Evolutionary conservation across 2,888 invertebrate species (phyloP), one percentile per base, ranked within the genome.

Genomic region (Protula sp.): DNA sequence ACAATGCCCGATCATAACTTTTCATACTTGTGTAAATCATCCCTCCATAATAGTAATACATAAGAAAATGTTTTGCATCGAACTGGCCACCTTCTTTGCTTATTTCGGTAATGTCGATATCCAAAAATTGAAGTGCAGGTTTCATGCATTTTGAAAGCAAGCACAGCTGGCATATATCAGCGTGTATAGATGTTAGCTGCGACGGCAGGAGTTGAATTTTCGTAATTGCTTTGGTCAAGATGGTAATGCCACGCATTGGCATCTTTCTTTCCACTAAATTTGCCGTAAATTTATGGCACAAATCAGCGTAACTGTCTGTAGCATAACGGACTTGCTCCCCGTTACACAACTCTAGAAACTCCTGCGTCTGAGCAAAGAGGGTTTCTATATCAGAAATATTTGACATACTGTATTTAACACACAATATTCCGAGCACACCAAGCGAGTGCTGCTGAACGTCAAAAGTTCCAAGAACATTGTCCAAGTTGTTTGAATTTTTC

Each of bases 1-100:
- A 95, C 63, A 94, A 83, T 5, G 95, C 94, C 75, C 93, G 86
- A 70, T 94, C 92, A 78, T 91, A 92, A 76, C 94, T 92, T 80
- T 95, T 94, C 73, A 95, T 83, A 14, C 92, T 91, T 58, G 94
- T 88, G 81, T 94, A 97, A 70, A 97, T 92, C 92, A 97, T 94
- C 56, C 97, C 97, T 60, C 95, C 95, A 79, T 98, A 98, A 81
- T 97, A 97, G 79, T 92, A 97, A 81, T 94, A 97, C 0, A 93
- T 85, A 56, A 98, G 85, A 79, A 94, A 94, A 81, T 92, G 89
- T 83, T 91, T 92, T 0, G 91, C 87, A 79, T 92, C 92, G 82
- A 89, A 89, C 76, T 88, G 86, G 67, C 88, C 87, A 74, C 90
- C 90, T 85, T 92, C 92, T 73, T 89, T 87, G 74, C 91, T 89